Base-by-base conservation (phyloP, 2,888 invertebrate species). In the Arctia plantaginis region DNA sequence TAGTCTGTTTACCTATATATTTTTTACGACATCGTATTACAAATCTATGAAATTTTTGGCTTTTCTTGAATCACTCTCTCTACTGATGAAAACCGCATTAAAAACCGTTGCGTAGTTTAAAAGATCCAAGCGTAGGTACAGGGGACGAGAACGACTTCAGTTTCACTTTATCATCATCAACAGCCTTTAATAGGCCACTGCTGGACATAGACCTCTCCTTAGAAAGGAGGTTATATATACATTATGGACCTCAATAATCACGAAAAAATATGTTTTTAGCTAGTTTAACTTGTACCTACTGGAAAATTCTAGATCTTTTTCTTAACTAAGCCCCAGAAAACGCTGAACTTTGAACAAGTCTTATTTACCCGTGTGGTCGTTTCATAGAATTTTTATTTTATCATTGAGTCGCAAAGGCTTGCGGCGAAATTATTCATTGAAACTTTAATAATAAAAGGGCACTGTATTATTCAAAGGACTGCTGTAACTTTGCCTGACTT, bases 311-410 rank as follows among this genome's bases (percentile, higher is more conserved):
- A 23, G n/a, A 35, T 18, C 44, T 68, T 51, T 18, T 4, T 20
- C 44, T 0, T 20, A 27, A 44, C 20, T 41, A 73, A 67, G 62
- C 68, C 70, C 20, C 55, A 62, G 55, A 66, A 76, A 79, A 74
- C 62, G 66, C 44, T 59, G 66, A 78, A 80, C 74, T 77, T 80
- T 68, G 51, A 55, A 81, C 74, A 78, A 82, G 73, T 72, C 41
- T 68, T 79, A 77, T 79, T 76, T 77, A 76, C 71, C 76, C 66
- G 77, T 68, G 74, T 64, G 67, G 73, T 73, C 66, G 77, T 80
- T 84, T 74, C 81, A 78, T 84, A 80, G 73, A 83, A 83, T 84
- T 83, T 83, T 84, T 82, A 83, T 83, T 80, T 82, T 81, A 84
- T 81, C 77, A 81, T 84, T 76, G 83, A 81, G 80, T 75, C 47